Percentiles rank a stretch among this genome's conserved stretches.
Conservation (phyloP, 2,113 vertebrate genomes). For the Phasianus colchicus region DNA sequence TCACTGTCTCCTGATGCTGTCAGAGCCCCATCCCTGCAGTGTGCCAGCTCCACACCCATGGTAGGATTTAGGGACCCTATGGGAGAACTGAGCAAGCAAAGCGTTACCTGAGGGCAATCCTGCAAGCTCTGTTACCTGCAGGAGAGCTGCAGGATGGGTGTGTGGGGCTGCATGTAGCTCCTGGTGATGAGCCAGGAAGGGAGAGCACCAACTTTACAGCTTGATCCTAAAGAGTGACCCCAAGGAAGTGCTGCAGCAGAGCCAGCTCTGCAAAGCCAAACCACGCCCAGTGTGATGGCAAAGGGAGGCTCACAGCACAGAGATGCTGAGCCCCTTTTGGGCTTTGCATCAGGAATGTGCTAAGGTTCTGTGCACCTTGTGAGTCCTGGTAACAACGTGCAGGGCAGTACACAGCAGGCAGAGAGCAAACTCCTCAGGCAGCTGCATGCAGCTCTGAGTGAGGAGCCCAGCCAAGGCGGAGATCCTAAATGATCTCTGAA, state of each 20-base stretch:
- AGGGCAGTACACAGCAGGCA: background rate
- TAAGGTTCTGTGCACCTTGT: background rate
- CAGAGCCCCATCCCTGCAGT: background rate
- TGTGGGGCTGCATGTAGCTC: background rate
- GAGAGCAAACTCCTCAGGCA: fast-evolving
- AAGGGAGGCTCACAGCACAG: background rate
- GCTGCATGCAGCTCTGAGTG: background rate
- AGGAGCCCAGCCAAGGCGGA: background rate
- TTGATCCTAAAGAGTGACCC: background rate
- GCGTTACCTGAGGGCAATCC: background rate
- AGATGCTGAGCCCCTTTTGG: background rate
- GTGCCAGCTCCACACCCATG: background rate
- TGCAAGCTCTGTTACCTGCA: background rate
- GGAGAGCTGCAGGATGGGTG: background rate
- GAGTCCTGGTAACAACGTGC: background rate
- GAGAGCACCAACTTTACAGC: background rate
- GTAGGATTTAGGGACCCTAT: background rate
- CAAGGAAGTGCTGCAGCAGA: background rate
- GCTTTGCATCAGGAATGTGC: background rate
- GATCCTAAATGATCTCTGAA: slow-evolving; percentile 50
- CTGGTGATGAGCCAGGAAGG: fast-evolving
- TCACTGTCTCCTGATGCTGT: slow-evolving; percentile 59
- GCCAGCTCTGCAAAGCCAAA: background rate
- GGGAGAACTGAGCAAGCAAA: background rate
- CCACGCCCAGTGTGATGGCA: fast-evolving